Evolutionary conservation across 2,797 vertebrate genomes (phyloP).

Genomic region (Petrocephalus schoutedeni): DNA sequence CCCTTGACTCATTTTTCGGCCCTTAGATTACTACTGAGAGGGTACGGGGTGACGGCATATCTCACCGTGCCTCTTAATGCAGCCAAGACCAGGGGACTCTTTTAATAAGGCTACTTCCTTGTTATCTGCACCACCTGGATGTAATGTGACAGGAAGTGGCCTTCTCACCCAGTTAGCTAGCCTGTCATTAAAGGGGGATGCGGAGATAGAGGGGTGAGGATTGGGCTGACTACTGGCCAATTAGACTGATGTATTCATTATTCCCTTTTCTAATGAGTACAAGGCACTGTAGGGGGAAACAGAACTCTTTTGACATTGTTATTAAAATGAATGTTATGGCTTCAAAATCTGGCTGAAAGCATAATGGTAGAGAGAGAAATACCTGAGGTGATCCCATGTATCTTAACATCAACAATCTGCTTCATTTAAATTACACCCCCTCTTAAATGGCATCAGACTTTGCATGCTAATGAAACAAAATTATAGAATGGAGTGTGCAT

Average conservation of each 20-base stretch:
- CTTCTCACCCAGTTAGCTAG: constrained; percentile 23
- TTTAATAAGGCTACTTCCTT: neutral
- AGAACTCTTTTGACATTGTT: constrained; percentile 31
- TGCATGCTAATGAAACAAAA: neutral
- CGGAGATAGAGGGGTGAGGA: neutral
- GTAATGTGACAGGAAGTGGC: constrained; percentile 19
- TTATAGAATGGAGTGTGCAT: neutral
- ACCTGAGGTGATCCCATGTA: constrained; percentile 1
- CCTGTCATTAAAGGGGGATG: constrained; percentile 22
- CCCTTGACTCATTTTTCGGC: neutral
- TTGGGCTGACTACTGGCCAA: constrained; percentile 29
- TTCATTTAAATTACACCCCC: constrained; percentile 12
- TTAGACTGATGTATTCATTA: constrained; percentile 37
- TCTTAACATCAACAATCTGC: constrained; percentile 5
- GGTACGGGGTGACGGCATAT: constrained; percentile 8
- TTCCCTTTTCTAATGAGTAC: constrained; percentile 33
- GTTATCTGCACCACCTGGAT: constrained; percentile 19
- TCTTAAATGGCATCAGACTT: neutral
- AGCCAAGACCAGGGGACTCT: neutral
- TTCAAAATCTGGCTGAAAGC: constrained; percentile 20
- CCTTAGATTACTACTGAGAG: neutral
- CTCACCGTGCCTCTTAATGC: neutral
- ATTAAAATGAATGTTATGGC: constrained; percentile 25
- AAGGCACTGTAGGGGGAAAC: constrained; percentile 25
- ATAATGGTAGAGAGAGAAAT: neutral